These are phyloP conservation scores for Microctonus brassicae DNA, from an alignment of 2,888 invertebrate species.

Conservation along the genomic window DNA sequence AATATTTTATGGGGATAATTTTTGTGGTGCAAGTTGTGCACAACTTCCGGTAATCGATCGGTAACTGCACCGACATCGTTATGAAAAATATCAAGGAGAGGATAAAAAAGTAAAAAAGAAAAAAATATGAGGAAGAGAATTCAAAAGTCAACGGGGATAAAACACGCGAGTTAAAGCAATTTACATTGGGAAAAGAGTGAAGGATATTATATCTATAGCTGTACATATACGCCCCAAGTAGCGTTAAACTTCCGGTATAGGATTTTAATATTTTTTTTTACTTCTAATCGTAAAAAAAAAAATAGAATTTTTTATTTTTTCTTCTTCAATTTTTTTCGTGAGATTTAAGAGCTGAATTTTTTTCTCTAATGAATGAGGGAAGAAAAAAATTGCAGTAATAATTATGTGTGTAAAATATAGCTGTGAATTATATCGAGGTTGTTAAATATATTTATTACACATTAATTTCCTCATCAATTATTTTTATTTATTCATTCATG, in stretches of 20 bases:
- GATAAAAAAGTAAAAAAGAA: conserved; percentile 19
- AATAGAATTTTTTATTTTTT: neutral
- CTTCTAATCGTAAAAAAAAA: neutral
- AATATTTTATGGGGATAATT: conserved; percentile 34
- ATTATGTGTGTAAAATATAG: neutral
- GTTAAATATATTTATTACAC: neutral
- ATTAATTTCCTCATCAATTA: neutral
- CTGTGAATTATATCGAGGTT: neutral
- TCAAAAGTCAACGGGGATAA: conserved; percentile 41
- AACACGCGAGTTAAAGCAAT: conserved; percentile 51
- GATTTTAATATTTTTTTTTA: conserved; percentile 29
- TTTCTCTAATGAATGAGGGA: too few species aligned
- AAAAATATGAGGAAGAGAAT: neutral
- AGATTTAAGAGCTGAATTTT: too few species aligned
- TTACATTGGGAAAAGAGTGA: conserved; percentile 49
- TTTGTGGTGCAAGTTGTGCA: conserved; percentile 17
- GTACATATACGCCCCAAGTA: neutral
- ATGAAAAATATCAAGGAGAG: conserved; percentile 12
- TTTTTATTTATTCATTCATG: neutral
- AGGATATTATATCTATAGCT: conserved; percentile 19
- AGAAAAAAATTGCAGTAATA: neutral
- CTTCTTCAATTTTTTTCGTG: neutral
- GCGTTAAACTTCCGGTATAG: conserved; percentile 29
- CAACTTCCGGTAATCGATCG: conserved; percentile 34
- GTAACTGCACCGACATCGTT: conserved; percentile 14